These are phyloP conservation scores for Heteronetta atricapilla DNA, from an alignment of 2,113 vertebrate genomes.

Conservation along the genomic window DNA sequence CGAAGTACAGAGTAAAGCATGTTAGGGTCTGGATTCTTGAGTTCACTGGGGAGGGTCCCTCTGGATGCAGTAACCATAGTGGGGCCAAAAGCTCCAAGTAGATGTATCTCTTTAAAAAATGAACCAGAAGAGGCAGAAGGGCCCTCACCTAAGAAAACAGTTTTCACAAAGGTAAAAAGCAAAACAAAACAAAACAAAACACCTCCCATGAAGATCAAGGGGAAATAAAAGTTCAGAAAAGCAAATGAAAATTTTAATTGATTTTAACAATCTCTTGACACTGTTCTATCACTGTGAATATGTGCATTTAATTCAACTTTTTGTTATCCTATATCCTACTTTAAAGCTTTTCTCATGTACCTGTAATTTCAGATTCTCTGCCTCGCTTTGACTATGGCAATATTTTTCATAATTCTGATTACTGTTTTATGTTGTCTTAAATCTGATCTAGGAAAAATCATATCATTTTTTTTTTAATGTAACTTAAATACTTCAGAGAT, in stretches of 20 bases:
- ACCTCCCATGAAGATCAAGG: not conserved
- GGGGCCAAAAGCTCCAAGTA: not conserved
- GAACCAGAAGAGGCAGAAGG: not conserved
- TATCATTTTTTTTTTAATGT: not conserved
- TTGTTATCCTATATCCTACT: not conserved
- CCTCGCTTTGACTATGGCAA: not conserved
- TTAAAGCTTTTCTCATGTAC: not conserved
- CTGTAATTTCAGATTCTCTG: not conserved
- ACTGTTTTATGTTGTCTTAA: not conserved
- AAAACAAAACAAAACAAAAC: too few relatives aligned
- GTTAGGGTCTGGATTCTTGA: not conserved
- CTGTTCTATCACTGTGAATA: not conserved
- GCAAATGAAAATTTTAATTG: not conserved
- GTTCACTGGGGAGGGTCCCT: not conserved
- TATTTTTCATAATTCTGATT: not conserved
- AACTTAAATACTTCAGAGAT: not conserved
- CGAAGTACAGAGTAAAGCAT: not conserved
- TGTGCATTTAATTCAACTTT: not conserved
- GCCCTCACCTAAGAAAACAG: not conserved
- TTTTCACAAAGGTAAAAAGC: not conserved
- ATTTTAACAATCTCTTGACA: not conserved
- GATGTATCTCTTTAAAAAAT: not conserved
- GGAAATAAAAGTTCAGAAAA: not conserved
- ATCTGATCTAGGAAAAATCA: not conserved
- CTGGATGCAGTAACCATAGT: not conserved